These are phyloP conservation scores for Tetrax tetrax DNA, from an alignment of 2,113 vertebrate species.

Conservation along the genomic window DNA sequence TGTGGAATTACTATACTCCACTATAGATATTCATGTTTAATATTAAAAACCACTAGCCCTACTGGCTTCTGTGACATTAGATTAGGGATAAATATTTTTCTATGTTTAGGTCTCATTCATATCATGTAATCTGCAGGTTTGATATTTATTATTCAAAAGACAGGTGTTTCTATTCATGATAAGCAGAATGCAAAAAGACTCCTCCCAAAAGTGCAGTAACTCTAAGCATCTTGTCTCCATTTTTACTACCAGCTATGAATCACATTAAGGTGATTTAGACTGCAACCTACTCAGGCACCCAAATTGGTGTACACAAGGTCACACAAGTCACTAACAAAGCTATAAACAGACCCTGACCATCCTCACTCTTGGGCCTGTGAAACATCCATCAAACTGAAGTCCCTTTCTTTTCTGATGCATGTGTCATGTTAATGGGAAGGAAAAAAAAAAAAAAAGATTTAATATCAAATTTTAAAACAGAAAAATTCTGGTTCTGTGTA, in stretches of 20 bases:
- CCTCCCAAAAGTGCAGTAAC: background rate
- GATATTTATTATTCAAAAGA: background rate
- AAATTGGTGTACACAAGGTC: background rate
- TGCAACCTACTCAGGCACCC: background rate
- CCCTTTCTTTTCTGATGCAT: background rate
- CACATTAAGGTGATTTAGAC: background rate
- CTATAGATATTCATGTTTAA: background rate
- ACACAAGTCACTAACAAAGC: background rate
- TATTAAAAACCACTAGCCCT: background rate
- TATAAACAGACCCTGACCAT: background rate
- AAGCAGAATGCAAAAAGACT: background rate
- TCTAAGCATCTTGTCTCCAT: background rate
- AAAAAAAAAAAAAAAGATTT: accelerated
- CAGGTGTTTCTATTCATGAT: background rate
- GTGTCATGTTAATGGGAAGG: background rate
- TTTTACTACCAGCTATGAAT: background rate
- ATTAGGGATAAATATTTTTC: background rate
- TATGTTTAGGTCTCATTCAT: background rate
- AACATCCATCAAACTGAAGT: background rate
- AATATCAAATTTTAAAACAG: background rate
- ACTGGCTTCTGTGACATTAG: background rate
- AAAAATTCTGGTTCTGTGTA: background rate
- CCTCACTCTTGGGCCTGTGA: background rate
- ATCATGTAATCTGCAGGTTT: background rate
- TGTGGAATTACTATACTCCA: background rate